phyloP scores from a whole-genome alignment of 2,888 invertebrate species.

The Lepidocyrtoides sp. region DNA sequence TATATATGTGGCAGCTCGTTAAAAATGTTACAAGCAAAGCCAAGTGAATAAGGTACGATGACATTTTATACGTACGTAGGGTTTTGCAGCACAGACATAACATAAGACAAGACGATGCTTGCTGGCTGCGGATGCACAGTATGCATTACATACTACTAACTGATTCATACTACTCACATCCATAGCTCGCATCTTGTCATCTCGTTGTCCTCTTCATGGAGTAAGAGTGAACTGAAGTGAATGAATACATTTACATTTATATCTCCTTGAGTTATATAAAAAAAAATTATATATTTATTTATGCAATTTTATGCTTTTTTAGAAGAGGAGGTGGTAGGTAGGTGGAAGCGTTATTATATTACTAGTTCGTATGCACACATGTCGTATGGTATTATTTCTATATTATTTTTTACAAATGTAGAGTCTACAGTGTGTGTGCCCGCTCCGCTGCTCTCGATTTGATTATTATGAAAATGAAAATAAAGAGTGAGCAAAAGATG shows the following conservation, averaged over 20 bases:
- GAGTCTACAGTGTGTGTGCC: too few relatives aligned
- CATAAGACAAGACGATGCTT: too few relatives aligned
- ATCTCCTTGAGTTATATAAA: neutral
- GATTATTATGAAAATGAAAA: neutral
- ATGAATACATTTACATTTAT: neutral
- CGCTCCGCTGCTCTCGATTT: neutral
- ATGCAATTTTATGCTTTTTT: neutral
- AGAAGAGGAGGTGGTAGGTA: neutral
- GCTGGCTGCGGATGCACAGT: too few relatives aligned
- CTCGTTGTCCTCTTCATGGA: neutral
- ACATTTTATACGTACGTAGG: too few relatives aligned
- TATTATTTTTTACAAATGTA: neutral
- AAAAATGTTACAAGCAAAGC: too few relatives aligned
- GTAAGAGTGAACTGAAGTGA: neutral
- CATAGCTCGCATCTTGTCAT: slow-evolving; percentile 1
- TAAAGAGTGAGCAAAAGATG: too few relatives aligned
- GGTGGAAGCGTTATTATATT: neutral
- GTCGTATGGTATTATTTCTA: neutral
- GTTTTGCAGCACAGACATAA: too few relatives aligned
- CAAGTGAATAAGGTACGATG: too few relatives aligned
- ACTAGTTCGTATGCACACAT: neutral
- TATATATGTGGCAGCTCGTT: too few relatives aligned
- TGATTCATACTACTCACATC: too few relatives aligned
- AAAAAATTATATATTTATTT: too few relatives aligned
- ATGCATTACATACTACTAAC: too few relatives aligned